phyloP scores from a whole-genome alignment of 2,888 invertebrate genomes.

The Cosmia pyralina region DNA sequence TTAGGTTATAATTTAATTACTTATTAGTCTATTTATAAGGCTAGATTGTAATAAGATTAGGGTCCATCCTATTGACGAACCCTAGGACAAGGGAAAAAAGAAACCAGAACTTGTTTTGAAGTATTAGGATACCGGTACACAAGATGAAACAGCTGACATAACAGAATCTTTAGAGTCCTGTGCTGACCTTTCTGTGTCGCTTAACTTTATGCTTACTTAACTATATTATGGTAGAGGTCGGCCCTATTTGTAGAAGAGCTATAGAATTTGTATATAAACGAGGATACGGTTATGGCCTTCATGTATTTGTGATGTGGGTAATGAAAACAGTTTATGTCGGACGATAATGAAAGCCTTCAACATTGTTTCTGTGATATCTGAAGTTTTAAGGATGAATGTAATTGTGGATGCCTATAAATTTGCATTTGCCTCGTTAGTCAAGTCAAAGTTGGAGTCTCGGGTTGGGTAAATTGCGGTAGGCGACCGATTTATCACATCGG shows the following conservation, averaged over 20 bases:
- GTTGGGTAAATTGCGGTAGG: constrained; percentile 32
- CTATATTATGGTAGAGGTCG: constrained; percentile 46
- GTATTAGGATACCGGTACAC: constrained; percentile 55
- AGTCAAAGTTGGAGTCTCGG: constrained; percentile 41
- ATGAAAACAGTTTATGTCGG: constrained; percentile 55
- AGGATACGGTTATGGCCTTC: constrained; percentile 53
- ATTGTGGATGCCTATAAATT: constrained; percentile 43
- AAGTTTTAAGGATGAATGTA: constrained; percentile 35
- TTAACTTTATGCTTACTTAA: constrained; percentile 55
- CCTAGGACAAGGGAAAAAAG: too few species aligned
- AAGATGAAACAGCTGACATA: constrained; percentile 66
- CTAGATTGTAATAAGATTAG: too few species aligned
- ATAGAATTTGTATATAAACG: constrained; percentile 48
- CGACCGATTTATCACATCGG: constrained; percentile 39
- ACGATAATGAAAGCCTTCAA: constrained; percentile 37
- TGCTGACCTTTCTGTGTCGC: constrained; percentile 58
- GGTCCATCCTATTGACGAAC: too few species aligned
- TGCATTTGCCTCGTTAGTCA: constrained; percentile 47
- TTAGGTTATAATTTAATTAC: too few species aligned
- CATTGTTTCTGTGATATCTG: constrained; percentile 35
- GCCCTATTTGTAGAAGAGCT: constrained; percentile 51
- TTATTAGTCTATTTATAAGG: too few species aligned
- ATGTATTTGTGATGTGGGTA: constrained; percentile 53
- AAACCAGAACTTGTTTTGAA: constrained; percentile 67
- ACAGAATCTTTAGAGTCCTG: constrained; percentile 52